Conservation (phyloP, 2,888 invertebrate species). For the Melanostoma mellinum region DNA sequence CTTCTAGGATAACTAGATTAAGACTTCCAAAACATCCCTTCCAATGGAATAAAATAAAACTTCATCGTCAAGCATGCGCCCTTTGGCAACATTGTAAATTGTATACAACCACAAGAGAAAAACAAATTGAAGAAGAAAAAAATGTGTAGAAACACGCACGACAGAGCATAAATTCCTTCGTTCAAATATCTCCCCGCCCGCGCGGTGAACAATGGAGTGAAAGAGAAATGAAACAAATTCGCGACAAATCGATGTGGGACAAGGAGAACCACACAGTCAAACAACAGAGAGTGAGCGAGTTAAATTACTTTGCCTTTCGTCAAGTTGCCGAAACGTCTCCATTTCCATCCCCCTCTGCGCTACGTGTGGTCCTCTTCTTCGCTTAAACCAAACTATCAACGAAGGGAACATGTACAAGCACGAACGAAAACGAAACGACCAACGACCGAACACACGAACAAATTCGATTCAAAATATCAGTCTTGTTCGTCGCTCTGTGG, state of each 20-base stretch:
- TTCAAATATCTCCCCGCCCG: conserved; percentile 50
- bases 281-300: conserved; percentile 38
- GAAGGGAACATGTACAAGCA: no score
- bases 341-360: conserved; percentile 29
- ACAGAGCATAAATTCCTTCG: conserved; percentile 53
- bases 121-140: background rate
- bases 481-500: conserved; percentile 57
- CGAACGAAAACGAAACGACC: no score
- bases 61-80: conserved; percentile 69
- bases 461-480: conserved; percentile 55
- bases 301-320: conserved; percentile 48
- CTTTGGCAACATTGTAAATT: conserved; percentile 68
- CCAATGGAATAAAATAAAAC: conserved; percentile 17
- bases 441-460: conserved; percentile 43
- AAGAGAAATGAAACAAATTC: conserved; percentile 21
- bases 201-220: conserved; percentile 12
- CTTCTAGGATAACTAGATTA: conserved; percentile 61
- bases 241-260: conserved; percentile 34
- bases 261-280: conserved; percentile 12
- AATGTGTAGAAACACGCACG: conserved; percentile 32
- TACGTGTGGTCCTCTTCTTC: conserved; percentile 44
- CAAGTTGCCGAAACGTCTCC: conserved; percentile 39
- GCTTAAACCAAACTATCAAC: background rate
- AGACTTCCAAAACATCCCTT: conserved; percentile 46
- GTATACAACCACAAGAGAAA: conserved; percentile 25